phyloP scores from a whole-genome alignment of 2,797 vertebrate genomes.

The Tangara arthus region DNA sequence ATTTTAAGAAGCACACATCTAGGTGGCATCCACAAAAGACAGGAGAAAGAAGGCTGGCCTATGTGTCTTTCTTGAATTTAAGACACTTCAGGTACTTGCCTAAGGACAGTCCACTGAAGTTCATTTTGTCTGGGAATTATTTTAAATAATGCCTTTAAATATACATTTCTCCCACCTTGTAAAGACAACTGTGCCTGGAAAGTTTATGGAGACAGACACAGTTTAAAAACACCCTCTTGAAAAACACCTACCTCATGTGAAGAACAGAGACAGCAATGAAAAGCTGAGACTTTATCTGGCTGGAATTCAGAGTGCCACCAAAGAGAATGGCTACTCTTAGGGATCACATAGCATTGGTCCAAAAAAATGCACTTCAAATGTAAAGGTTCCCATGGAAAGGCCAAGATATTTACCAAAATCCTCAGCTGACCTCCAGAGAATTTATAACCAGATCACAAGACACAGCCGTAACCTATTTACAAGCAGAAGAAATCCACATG shows the following conservation, averaged over 20 bases:
- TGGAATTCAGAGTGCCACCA: neutral
- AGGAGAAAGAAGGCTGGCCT: neutral
- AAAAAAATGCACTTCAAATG: neutral
- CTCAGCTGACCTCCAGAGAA: neutral
- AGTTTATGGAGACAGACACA: neutral
- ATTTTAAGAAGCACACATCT: neutral
- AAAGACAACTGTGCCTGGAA: neutral
- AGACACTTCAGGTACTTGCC: neutral
- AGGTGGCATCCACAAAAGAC: neutral
- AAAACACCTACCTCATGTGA: neutral
- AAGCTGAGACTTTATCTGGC: neutral
- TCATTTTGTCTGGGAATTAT: neutral
- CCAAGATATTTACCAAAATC: neutral
- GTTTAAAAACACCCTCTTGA: neutral
- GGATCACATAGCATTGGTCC: neutral
- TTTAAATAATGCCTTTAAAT: neutral
- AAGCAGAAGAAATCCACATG: neutral
- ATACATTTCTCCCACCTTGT: neutral
- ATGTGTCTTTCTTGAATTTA: neutral
- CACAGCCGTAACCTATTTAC: neutral
- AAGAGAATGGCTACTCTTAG: neutral
- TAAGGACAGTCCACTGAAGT: neutral
- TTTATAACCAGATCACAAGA: neutral
- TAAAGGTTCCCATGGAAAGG: neutral
- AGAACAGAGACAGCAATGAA: neutral